Evolutionary conservation across 2,113 vertebrate species (phyloP).

Genomic region (Pseudorectes ferrugineus): DNA sequence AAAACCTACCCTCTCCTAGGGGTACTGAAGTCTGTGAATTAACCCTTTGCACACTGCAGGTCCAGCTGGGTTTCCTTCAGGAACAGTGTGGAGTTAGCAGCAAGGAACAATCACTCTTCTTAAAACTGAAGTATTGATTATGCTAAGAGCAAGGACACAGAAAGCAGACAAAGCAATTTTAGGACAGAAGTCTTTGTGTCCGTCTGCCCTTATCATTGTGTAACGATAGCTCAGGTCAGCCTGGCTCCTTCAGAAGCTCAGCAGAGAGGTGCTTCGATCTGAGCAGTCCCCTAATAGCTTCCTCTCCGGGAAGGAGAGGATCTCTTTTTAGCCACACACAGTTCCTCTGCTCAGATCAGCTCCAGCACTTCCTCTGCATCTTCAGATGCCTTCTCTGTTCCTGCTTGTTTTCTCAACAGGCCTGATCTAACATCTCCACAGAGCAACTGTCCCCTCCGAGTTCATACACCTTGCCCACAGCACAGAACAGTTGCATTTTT

Average conservation of each 20-base stretch:
- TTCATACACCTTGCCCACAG: neutral
- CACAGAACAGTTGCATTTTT: neutral
- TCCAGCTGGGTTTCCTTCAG: neutral
- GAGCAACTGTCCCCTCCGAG: neutral
- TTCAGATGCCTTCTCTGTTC: neutral
- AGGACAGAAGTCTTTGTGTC: neutral
- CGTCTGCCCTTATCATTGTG: neutral
- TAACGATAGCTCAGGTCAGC: neutral
- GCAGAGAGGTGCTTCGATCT: neutral
- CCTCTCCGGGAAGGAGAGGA: neutral
- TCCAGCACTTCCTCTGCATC: constrained; percentile 39
- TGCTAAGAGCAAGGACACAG: neutral
- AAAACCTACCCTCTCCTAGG: neutral
- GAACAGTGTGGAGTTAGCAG: neutral
- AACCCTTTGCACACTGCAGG: neutral
- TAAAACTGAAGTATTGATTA: constrained; percentile 25
- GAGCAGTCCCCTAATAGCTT: constrained; percentile 5
- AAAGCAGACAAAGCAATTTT: constrained; percentile 8
- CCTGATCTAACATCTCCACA: neutral
- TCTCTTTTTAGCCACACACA: constrained; percentile 22
- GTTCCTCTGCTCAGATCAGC: neutral
- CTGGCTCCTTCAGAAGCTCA: neutral
- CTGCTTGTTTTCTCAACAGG: neutral
- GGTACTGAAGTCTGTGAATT: neutral
- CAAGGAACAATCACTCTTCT: neutral